Conservation (phyloP, 2,888 invertebrate species). For the Idaea aversata region DNA sequence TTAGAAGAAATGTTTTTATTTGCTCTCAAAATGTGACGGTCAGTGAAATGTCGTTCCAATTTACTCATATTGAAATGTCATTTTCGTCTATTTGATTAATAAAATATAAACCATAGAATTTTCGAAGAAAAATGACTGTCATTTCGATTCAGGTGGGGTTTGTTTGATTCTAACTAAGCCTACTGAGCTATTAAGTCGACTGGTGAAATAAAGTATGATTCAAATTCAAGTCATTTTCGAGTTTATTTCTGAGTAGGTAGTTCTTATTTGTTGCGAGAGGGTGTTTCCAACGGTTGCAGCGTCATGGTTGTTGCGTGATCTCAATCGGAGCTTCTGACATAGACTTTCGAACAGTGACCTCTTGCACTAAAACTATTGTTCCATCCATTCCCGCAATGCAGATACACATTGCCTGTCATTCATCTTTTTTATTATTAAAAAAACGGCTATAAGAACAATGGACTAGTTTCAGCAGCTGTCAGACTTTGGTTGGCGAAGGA, state of each 20-base stretch:
- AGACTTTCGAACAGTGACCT: not conserved
- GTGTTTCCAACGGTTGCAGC: not conserved
- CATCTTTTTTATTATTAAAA: not conserved
- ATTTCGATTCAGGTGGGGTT: too few species aligned
- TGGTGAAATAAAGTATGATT: too few species aligned
- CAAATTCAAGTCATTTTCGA: too few species aligned
- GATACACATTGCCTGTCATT: slow-evolving; percentile 4
- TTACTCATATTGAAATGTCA: too few species aligned
- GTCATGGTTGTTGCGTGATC: not conserved
- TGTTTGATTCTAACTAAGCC: too few species aligned
- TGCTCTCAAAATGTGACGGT: too few species aligned
- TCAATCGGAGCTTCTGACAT: not conserved
- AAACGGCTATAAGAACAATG: not conserved
- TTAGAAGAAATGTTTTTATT: too few species aligned
- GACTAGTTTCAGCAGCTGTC: not conserved
- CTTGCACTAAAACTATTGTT: slow-evolving; percentile 1
- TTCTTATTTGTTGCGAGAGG: not conserved
- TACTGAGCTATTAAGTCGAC: too few species aligned
- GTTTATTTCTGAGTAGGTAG: not conserved
- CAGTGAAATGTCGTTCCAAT: too few species aligned
- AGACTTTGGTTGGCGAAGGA: not conserved
- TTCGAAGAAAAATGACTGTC: too few species aligned
- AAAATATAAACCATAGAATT: too few species aligned
- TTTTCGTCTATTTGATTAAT: too few species aligned
- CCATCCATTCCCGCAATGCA: slow-evolving; percentile 3